Evolutionary conservation across 2,113 vertebrate genomes (phyloP).

Genomic region (Cochlearius cochlearius): DNA sequence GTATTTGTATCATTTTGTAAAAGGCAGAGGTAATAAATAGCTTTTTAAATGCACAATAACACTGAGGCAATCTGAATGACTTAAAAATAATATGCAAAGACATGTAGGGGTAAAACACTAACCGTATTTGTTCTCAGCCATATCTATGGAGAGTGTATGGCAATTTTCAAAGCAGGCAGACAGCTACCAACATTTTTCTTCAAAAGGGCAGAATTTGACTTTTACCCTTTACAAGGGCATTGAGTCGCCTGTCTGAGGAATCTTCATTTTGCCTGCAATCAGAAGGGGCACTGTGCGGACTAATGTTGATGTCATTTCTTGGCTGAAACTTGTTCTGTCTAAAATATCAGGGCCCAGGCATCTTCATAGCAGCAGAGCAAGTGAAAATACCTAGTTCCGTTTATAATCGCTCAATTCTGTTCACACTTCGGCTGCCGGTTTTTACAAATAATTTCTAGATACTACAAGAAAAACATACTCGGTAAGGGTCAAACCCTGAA

Average conservation of each 20-base stretch:
- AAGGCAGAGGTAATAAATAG: background rate
- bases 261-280: background rate
- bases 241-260: background rate
- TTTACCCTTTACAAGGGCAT: constrained; percentile 50
- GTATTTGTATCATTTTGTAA: background rate
- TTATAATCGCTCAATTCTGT: background rate
- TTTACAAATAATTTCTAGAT: constrained; percentile 1
- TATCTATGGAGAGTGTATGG: background rate
- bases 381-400: background rate
- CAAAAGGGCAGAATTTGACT: constrained; percentile 45
- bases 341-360: background rate
- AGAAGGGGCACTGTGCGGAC: background rate
- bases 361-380: background rate
- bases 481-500: constrained; percentile 1
- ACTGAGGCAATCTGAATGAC: background rate
- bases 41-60: background rate
- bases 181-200: constrained; percentile 30
- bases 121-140: background rate
- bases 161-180: background rate
- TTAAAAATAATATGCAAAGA: background rate
- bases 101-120: background rate
- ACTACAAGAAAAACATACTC: background rate
- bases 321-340: background rate
- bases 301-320: constrained; percentile 11
- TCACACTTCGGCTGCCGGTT: background rate